Evolutionary conservation across 2,797 vertebrate species (phyloP), one percentile per base, ranked within the genome.

Genomic region (Malacoctenus gilli): DNA sequence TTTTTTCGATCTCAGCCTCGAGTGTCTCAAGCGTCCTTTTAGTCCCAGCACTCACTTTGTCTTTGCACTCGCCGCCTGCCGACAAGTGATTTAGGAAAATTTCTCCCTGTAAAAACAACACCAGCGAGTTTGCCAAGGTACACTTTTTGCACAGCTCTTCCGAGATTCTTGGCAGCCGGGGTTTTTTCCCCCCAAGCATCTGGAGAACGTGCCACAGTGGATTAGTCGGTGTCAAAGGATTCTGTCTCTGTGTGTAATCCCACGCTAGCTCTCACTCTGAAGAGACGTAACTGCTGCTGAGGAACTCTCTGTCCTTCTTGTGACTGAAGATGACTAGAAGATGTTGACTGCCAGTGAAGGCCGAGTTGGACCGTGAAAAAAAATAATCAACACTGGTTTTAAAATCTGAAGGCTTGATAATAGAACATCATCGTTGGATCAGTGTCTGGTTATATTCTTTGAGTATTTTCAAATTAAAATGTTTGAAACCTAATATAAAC

Each of bases 51-150:
- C 18, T 37, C 19, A 11, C 43, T 39, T 30, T 48, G 23, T 42
- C 28, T 51, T n/a, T 13, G 14, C 39, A 43, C 23, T 41, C 16
- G 13, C 46, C 31, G 12, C 8, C 23, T 14, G 52, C 38, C 51
- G 16, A 30, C 16, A 8, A 2, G 9, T 51, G 10, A 4, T 18
- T 59, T 59, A 34, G 8, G 13, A 37, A 25, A 10, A 0, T 8
- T 4, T 46, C 22, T 22, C 21, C 52, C 32, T 48, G 14, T 20
- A 11, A 2, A 21, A 9, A 21, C n/a, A n/a, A n/a, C n/a, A n/a
- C n/a, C n/a, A n/a, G n/a, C n/a, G n/a, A n/a, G n/a, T n/a, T 44
- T 7, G 28, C 25, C 10, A 3, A 8, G 39, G n/a, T 30, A n/a
- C 22, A 37, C 16, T 43, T 52, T 31, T 11, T 2, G 3, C n/a